These are phyloP conservation scores for Cottus gobio DNA, from an alignment of 2,113 vertebrate genomes.

Conservation along the genomic window DNA sequence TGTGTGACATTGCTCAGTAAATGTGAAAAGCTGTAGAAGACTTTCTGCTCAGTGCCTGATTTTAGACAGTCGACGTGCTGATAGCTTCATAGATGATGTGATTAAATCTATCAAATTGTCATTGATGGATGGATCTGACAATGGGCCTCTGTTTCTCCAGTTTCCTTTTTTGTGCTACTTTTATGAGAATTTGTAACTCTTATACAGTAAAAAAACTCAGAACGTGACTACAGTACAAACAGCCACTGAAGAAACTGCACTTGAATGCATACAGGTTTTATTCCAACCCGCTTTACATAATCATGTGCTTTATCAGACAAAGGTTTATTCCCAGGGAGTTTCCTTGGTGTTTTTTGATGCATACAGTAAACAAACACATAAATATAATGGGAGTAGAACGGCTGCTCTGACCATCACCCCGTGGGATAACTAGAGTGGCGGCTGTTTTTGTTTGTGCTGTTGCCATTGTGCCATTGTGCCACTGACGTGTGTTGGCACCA, in stretches of 20 bases:
- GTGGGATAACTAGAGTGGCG: too few relatives aligned
- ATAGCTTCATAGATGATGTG: not conserved
- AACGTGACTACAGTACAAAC: not conserved
- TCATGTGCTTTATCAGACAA: not conserved
- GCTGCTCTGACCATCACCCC: not conserved
- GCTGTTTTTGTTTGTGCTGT: too few relatives aligned
- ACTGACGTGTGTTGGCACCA: not conserved
- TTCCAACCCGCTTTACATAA: not conserved
- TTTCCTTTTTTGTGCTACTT: not conserved
- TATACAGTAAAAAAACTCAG: not conserved
- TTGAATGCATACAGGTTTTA: not conserved
- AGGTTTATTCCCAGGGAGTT: too few relatives aligned
- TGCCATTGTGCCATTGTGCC: too few relatives aligned
- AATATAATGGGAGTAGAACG: not conserved
- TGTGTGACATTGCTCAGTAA: slow-evolving; percentile 12
- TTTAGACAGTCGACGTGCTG: slow-evolving; percentile 1
- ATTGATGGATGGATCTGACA: not conserved
- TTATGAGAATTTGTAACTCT: not conserved
- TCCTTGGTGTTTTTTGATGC: too few relatives aligned
- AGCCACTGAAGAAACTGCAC: not conserved
- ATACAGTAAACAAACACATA: not conserved
- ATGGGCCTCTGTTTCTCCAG: not conserved
- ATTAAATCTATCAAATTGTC: not conserved
- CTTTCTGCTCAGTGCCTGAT: not conserved
- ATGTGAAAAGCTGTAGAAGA: not conserved